Conservation (phyloP, 2,797 vertebrate species). For the Tragopan temminckii region DNA sequence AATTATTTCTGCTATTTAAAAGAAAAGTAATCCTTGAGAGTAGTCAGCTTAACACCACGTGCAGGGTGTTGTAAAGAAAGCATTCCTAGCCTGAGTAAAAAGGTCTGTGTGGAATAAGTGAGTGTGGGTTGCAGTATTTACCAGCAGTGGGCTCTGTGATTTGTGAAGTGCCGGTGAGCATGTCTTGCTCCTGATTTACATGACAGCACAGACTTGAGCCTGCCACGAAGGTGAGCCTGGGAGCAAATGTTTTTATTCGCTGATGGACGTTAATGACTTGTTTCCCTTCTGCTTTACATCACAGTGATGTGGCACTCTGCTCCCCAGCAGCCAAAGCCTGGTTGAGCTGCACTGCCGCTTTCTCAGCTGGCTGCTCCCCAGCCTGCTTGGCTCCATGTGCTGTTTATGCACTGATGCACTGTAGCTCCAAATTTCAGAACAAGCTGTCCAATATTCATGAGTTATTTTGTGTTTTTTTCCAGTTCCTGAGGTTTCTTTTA, state of each 20-base stretch:
- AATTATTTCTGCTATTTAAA: slow-evolving; percentile 62
- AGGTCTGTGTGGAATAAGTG: not conserved
- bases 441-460: slow-evolving; percentile 66
- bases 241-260: slow-evolving; percentile 39
- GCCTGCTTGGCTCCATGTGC: slow-evolving; percentile 25
- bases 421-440: slow-evolving; percentile 58
- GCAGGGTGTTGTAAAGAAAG: not conserved
- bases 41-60: not conserved
- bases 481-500: slow-evolving; percentile 26
- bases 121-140: not conserved
- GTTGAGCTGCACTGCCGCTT: not conserved
- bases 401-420: slow-evolving; percentile 54
- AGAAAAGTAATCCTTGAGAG: not conserved
- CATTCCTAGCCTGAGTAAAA: not conserved
- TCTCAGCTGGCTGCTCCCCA: slow-evolving; percentile 27
- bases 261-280: not conserved
- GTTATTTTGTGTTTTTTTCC: slow-evolving; percentile 52
- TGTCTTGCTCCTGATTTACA: not conserved
- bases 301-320: not conserved
- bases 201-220: not conserved
- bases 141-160: not conserved
- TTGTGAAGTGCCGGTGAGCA: not conserved
- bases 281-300: slow-evolving; percentile 46
- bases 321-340: not conserved
- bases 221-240: not conserved